phyloP scores from a whole-genome alignment of 2,797 vertebrate species.

The Molossus molossus region DNA sequence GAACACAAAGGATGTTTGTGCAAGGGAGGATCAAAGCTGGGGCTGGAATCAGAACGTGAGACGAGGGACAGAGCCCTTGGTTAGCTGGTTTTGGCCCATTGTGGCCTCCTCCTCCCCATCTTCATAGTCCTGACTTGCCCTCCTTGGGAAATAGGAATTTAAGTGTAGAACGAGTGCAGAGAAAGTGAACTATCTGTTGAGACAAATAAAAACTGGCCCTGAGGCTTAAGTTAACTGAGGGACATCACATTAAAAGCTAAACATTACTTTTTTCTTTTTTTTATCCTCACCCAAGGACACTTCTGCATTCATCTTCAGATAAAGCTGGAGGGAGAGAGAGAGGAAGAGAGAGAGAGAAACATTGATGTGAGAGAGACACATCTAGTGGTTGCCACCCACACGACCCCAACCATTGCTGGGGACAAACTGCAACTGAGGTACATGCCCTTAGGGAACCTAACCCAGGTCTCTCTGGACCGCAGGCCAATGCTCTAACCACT shows the following conservation, averaged over 20 bases:
- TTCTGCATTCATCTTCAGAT: too few relatives aligned
- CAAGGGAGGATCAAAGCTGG: neutral
- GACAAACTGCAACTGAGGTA: too few relatives aligned
- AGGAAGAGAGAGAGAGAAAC: too few relatives aligned
- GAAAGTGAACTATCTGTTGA: neutral
- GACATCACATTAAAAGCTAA: neutral
- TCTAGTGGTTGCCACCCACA: too few relatives aligned
- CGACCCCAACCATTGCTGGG: too few relatives aligned
- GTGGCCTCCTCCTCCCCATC: neutral
- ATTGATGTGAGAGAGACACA: too few relatives aligned
- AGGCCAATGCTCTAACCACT: too few relatives aligned
- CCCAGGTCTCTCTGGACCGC: too few relatives aligned
- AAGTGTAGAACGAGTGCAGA: constrained; percentile 5
- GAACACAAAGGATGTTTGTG: neutral
- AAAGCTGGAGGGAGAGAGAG: too few relatives aligned
- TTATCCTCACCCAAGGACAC: too few relatives aligned
- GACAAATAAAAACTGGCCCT: constrained; percentile 19
- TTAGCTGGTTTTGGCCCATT: neutral
- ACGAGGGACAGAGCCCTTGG: neutral
- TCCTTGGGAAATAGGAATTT: neutral
- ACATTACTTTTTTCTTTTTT: too few relatives aligned
- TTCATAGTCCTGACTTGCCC: neutral
- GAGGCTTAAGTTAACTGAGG: constrained; percentile 2
- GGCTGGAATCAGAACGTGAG: neutral
- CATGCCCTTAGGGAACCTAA: too few relatives aligned